Conservation (phyloP, 2,113 vertebrate genomes). For the Bungarus multicinctus region DNA sequence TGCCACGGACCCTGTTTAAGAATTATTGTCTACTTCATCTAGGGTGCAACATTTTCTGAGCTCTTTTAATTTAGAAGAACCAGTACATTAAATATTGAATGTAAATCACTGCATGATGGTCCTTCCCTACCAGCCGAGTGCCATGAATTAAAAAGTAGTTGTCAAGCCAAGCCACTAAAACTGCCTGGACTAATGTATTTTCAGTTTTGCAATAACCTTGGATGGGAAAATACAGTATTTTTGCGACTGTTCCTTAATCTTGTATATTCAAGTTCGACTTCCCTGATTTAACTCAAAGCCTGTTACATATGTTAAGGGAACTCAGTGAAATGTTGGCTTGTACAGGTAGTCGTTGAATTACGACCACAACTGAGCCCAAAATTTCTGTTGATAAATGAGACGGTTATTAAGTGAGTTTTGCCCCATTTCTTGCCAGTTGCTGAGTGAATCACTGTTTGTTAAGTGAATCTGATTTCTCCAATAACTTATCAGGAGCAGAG, state of each 20-base stretch:
- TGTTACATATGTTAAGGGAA: background rate
- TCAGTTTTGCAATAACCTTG: background rate
- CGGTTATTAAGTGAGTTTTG: background rate
- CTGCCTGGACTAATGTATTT: background rate
- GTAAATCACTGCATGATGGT: background rate
- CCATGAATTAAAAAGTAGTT: background rate
- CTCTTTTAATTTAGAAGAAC: background rate
- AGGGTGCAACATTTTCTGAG: background rate
- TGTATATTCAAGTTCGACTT: background rate
- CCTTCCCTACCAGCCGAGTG: background rate
- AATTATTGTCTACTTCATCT: background rate
- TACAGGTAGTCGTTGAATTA: background rate
- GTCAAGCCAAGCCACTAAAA: background rate
- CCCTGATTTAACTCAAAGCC: background rate
- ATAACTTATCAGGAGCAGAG: too few relatives aligned
- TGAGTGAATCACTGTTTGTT: too few relatives aligned
- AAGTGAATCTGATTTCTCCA: too few relatives aligned
- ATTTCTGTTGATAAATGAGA: background rate
- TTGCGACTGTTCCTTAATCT: background rate
- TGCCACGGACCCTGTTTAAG: background rate
- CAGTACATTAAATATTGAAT: background rate
- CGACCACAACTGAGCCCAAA: background rate
- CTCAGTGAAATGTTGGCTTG: background rate
- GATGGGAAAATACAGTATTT: background rate
- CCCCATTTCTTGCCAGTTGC: background rate